A percentile compares a stretch with the other conserved stretches of the same genome.
Conservation (phyloP, 2,888 invertebrate genomes). For the Melanophora roralis region DNA sequence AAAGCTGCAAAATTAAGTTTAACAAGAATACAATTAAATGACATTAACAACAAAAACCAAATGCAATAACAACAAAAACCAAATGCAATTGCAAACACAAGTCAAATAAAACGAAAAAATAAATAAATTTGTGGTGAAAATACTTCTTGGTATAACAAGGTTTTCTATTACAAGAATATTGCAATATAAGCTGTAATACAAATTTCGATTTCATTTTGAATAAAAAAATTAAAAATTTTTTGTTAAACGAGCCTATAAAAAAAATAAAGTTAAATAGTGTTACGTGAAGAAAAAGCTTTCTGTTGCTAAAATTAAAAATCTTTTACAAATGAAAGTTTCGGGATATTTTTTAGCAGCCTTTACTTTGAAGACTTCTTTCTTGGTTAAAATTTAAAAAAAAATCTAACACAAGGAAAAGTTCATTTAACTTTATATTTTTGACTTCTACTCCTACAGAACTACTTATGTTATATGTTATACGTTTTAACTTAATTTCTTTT, state of each 20-base stretch:
- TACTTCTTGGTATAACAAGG: neutral
- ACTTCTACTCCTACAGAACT: constrained; percentile 31
- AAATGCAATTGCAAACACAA: neutral
- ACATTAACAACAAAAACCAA: constrained; percentile 38
- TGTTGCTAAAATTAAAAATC: too few relatives aligned
- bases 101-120: neutral
- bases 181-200: constrained; percentile 38
- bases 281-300: neutral
- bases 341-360: neutral
- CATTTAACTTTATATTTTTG: constrained; percentile 46
- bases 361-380: neutral
- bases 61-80: too few relatives aligned
- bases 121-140: constrained; percentile 39
- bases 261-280: neutral
- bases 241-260: constrained; percentile 2
- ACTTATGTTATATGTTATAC: neutral
- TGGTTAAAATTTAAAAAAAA: neutral
- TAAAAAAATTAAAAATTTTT: constrained; percentile 11
- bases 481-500: neutral
- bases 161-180: constrained; percentile 49
- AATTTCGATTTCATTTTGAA: constrained; percentile 24
- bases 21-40: constrained; percentile 50
- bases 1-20: constrained; percentile 56
- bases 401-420: constrained; percentile 24
- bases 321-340: too few relatives aligned